phyloP scores from a whole-genome alignment of 2,797 vertebrate species.

The Eulemur rubriventer region DNA sequence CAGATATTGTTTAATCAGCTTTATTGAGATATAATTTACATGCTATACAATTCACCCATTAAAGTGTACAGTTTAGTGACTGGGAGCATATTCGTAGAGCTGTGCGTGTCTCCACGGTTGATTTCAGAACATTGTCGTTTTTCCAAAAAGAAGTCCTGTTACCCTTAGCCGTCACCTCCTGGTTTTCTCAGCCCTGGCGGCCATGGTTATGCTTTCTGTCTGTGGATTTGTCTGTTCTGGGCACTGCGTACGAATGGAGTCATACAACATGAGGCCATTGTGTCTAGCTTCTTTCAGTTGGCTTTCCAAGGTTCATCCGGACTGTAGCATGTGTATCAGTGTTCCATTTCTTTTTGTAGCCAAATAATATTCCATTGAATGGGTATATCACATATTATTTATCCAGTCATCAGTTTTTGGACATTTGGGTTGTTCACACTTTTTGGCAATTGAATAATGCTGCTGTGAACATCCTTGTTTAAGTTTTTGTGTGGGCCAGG shows the following conservation, averaged over 20 bases:
- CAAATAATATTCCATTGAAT: neutral
- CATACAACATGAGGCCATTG: neutral
- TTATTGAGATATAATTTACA: neutral
- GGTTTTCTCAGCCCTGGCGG: neutral
- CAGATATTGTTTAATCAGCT: neutral
- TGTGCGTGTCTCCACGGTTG: neutral
- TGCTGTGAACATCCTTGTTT: neutral
- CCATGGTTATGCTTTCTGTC: neutral
- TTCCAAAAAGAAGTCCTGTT: neutral
- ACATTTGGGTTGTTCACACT: neutral
- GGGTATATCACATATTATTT: neutral
- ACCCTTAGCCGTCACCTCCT: neutral
- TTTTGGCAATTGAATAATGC: neutral
- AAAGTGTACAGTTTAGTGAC: neutral
- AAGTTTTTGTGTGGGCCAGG: neutral
- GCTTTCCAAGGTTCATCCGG: neutral
- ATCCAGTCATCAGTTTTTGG: neutral
- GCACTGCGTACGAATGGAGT: neutral
- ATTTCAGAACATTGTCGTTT: neutral
- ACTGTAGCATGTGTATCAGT: neutral
- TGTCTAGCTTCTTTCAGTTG: neutral
- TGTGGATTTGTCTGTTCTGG: neutral
- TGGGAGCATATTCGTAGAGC: neutral
- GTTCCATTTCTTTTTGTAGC: neutral
- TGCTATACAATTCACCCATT: neutral